Evolutionary conservation across 2,113 vertebrate species (phyloP).

Genomic region (Ursus arctos): DNA sequence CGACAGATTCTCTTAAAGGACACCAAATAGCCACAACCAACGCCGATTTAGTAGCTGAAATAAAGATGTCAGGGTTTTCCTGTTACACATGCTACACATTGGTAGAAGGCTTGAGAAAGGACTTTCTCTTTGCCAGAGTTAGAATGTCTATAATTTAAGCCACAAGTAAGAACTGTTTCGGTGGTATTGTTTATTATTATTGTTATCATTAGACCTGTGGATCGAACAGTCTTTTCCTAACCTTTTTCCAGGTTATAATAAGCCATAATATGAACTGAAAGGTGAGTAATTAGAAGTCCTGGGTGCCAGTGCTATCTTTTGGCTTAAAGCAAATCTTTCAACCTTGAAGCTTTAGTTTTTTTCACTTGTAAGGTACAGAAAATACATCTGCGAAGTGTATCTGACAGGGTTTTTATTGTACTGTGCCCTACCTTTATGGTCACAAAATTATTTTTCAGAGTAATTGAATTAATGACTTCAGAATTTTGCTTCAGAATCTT

Average conservation of each 20-base stretch:
- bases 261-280: background rate
- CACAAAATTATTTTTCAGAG: background rate
- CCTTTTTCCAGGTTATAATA: slow-evolving; percentile 17
- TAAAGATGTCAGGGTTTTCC: background rate
- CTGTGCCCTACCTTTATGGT: background rate
- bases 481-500: slow-evolving; percentile 24
- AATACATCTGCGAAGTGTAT: background rate
- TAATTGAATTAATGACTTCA: background rate
- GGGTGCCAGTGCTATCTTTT: background rate
- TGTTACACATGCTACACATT: background rate
- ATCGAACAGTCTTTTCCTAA: background rate
- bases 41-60: background rate
- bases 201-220: background rate
- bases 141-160: slow-evolving; percentile 41
- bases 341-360: background rate
- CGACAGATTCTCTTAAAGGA: background rate
- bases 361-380: background rate
- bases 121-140: slow-evolving; percentile 27
- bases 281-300: background rate
- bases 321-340: background rate
- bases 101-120: slow-evolving; percentile 18
- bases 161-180: background rate
- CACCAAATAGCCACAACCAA: background rate
- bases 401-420: background rate
- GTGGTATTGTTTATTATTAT: background rate